Evolutionary conservation across 1,140 invertebrate genomes (phyloP), one percentile per base, ranked within the genome.

Genomic region (Homarus americanus): DNA sequence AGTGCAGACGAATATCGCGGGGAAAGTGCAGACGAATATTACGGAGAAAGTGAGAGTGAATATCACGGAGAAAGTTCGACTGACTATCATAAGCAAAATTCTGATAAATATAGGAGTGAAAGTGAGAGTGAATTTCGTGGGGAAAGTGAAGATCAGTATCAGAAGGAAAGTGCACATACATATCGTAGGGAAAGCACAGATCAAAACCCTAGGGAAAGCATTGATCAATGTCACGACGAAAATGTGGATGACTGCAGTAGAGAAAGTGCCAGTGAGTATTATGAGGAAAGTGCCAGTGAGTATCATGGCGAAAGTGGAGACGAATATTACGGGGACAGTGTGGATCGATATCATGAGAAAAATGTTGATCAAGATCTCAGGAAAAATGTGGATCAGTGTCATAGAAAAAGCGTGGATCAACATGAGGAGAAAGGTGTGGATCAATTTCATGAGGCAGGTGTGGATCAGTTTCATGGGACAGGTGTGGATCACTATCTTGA

Each of bases 371-470:
- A 3, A 34, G 28, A n/a, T 17, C 66, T 2, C 5, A 66, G 66
- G 28, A 28, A 72, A 49, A 40, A 41, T 85, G 58, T n/a, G 40
- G 40, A 44, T 44, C 38, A 73, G 5, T 69, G 34, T 17, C 17
- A 41, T 0, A 44, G 69, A 85, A 66, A 85, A 41, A 85, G n/a
- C n/a, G n/a, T n/a, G n/a, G n/a, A n/a, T n/a, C n/a, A n/a, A n/a
- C n/a, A n/a, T n/a, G 80, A 82, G 44, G 78, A 80, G 34, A 82
- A 82, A 34, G 80, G 69, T 41, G 38, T 40, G 24, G 44, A 82
- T 28, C 66, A 85, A 72, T 32, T 40, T 75, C 66, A n/a, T 15
- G 34, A 15, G 7, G 44, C 73, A n/a, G 17, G 66, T n/a, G 69
- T 20, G 28, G 66, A 85, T 12, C 66, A 73, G 40, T 20, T 41